Evolutionary conservation across 2,888 invertebrate genomes (phyloP).

Genomic region (Cenopis cana): DNA sequence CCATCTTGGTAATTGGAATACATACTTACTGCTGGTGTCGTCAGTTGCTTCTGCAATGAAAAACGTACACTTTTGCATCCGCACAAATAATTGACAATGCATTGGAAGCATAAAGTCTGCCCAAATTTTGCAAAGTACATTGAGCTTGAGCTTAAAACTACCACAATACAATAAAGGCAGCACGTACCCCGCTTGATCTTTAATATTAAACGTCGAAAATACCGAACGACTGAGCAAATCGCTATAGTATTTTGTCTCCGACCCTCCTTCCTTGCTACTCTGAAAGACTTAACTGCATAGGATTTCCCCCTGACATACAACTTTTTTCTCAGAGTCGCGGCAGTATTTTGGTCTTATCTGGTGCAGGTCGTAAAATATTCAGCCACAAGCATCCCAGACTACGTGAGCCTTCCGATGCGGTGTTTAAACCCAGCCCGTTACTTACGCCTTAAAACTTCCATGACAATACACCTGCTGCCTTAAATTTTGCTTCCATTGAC

Average conservation of each 20-base stretch:
- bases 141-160: neutral
- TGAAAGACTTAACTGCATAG: conserved; percentile 4
- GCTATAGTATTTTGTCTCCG: conserved; percentile 12
- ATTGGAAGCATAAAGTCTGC: neutral
- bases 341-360: conserved; percentile 51
- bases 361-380: conserved; percentile 49
- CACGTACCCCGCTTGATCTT: neutral
- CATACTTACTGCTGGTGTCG: neutral
- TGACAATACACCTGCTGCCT: conserved; percentile 28
- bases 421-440: conserved; percentile 17
- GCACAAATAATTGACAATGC: neutral
- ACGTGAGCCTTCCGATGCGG: conserved; percentile 18
- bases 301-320: neutral
- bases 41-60: neutral
- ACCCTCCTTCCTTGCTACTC: neutral
- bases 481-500: conserved; percentile 33
- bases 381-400: conserved; percentile 19
- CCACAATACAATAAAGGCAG: neutral
- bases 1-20: neutral
- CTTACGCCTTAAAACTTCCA: conserved; percentile 25
- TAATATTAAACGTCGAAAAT: conserved; percentile 3
- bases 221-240: neutral
- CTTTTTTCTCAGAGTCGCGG: conserved; percentile 32
- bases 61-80: neutral
- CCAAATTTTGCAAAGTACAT: neutral